Evolutionary conservation across 2,888 invertebrate species (phyloP).

Genomic region (Himalopsyche japonica): DNA sequence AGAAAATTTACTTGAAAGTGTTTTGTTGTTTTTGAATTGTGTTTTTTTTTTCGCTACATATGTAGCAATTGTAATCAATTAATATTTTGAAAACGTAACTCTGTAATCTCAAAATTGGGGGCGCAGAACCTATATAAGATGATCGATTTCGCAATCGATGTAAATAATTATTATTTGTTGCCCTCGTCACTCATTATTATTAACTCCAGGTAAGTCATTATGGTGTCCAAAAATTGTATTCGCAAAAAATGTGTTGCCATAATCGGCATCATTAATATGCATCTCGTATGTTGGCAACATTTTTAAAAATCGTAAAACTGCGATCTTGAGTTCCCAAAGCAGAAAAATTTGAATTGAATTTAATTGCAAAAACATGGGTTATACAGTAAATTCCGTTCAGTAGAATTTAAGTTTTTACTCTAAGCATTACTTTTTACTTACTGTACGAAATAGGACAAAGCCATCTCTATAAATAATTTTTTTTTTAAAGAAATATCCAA

Average conservation of each 20-base stretch:
- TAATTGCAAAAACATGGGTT: too few species aligned
- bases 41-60: too few species aligned
- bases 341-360: too few species aligned
- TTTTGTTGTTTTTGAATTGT: too few species aligned
- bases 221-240: background rate
- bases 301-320: background rate
- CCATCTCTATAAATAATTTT: too few species aligned
- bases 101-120: background rate
- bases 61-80: background rate
- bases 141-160: background rate
- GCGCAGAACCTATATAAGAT: background rate
- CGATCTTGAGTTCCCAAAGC: too few species aligned
- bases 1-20: too few species aligned
- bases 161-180: slow-evolving; percentile 31
- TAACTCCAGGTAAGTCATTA: slow-evolving; percentile 15
- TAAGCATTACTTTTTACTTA: too few species aligned
- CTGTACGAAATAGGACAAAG: too few species aligned
- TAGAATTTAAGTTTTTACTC: too few species aligned
- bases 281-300: background rate
- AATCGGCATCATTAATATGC: slow-evolving; percentile 7
- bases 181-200: slow-evolving; percentile 20
- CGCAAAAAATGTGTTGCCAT: slow-evolving; percentile 21
- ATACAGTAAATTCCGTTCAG: too few species aligned
- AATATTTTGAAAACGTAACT: background rate
- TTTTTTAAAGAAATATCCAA: too few species aligned